Base-by-base conservation (phyloP, 1,140 invertebrate genomes). In the Coptotermes formosanus region DNA sequence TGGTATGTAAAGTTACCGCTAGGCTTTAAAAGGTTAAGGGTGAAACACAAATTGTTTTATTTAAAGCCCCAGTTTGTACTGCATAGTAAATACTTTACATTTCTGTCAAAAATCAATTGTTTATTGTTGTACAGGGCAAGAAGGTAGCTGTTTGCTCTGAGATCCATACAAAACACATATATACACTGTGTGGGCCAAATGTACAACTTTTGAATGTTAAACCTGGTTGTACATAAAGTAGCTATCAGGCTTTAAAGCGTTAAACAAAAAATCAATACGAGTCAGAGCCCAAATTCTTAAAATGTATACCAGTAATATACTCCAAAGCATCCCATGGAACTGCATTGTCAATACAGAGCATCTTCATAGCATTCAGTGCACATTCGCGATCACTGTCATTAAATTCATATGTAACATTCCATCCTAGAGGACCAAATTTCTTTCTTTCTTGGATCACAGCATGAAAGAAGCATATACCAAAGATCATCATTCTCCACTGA, bases 381-480 rank as follows among this genome's bases (percentile, higher is more conserved):
- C 96, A 97, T 88, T 97, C 96, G 52, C 96, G 92, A 90, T 98
- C 97, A 90, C 94, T 97, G 88, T 97, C 96, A 90, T 94, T 98
- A 89, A 98, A 98, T 90, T 97, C 96, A 89, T 98, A 98, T 84
- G 94, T 93, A 75, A 97, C 97, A 90, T 97, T 98, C 97, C 97
- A 98, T 0, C 97, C 97, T 0, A 98, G 91, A 0, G 97, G 95
- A 0, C 97, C 97, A 90, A 97, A 98, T 90, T 98, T 98, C 89
- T 97, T 97, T 59, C 97, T 92, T 90, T 98, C 97, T 90, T 97
- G 94, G 82, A 98, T 94, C 19, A 97, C 94, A 0, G 96, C 96
- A 90, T 98, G 97, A 89, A 98, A 97, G 90, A 96, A 95, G 88
- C 95, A 96, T 14, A 96, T 90, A 0, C 95, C 95, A 88, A 96